phyloP scores from a whole-genome alignment of 1,140 invertebrate genomes.

The Bombus consobrinus region DNA sequence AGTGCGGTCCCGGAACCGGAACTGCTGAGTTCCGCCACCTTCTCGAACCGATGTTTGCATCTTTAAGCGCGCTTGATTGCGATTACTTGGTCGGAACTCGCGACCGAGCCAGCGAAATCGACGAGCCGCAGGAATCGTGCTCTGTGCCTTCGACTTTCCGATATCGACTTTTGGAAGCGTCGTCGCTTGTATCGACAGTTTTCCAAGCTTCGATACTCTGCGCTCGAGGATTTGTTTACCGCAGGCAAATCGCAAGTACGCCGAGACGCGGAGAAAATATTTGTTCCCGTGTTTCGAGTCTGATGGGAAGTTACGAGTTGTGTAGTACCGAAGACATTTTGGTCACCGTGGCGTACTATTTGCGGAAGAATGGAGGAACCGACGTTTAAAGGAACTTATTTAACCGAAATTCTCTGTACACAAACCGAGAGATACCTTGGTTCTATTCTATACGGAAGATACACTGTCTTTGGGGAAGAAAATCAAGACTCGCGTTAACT shows the following conservation, averaged over 20 bases:
- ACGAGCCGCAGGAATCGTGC: not conserved
- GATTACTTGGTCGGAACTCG: conserved; percentile 6
- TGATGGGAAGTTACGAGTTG: not conserved
- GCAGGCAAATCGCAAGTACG: not conserved
- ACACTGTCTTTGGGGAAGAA: not conserved
- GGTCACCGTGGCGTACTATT: not conserved
- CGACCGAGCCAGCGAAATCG: not conserved
- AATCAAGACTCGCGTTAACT: not conserved
- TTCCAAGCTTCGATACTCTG: not conserved
- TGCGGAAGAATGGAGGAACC: not conserved
- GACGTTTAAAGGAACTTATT: not conserved
- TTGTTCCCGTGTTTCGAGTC: not conserved
- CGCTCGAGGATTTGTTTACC: conserved; percentile 25
- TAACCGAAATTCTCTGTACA: not conserved
- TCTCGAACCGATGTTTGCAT: conserved; percentile 23
- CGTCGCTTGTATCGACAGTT: conserved; percentile 16
- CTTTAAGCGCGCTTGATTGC: conserved; percentile 29
- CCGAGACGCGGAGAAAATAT: conserved; percentile 20
- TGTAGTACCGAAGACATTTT: not conserved
- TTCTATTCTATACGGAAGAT: no score
- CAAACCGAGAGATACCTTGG: not conserved
- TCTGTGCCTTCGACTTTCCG: not conserved
- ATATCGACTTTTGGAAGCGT: not conserved
- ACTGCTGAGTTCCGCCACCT: not conserved
- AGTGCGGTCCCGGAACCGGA: not conserved